Percentiles rank a stretch among this genome's conserved stretches.
Conservation (phyloP, 2,888 invertebrate species). For the Chrysomela aeneicollis region DNA sequence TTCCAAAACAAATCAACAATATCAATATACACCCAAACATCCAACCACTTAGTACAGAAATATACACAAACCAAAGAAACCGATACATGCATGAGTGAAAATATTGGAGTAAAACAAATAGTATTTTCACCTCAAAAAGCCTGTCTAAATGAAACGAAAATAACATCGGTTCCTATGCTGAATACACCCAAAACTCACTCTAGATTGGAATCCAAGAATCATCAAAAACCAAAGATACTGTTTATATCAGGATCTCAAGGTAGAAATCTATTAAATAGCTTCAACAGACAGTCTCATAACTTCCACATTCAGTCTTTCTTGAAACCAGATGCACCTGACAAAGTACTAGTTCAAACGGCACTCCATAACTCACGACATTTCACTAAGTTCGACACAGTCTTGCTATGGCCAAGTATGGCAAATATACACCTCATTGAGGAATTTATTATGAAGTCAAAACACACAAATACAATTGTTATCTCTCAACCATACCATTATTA, state of each 20-base stretch:
- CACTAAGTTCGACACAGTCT: not conserved
- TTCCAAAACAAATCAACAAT: constrained; percentile 10
- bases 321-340: constrained; percentile 3
- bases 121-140: not conserved
- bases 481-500: constrained; percentile 11
- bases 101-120: not conserved
- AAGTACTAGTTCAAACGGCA: not conserved
- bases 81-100: not conserved
- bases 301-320: not conserved
- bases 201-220: no score
- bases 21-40: constrained; percentile 10
- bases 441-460: no score
- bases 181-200: not conserved
- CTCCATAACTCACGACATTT: constrained; percentile 1
- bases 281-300: not conserved
- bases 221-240: constrained; percentile 8
- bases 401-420: constrained; percentile 1
- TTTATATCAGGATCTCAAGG: constrained; percentile 4
- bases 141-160: not conserved
- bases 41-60: constrained; percentile 1
- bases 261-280: not conserved
- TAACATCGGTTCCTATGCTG: not conserved
- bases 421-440: no score
- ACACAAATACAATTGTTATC: constrained; percentile 15
- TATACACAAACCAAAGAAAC: not conserved